Conservation (phyloP, 1,140 invertebrate species). For the Penaeus japonicus region DNA sequence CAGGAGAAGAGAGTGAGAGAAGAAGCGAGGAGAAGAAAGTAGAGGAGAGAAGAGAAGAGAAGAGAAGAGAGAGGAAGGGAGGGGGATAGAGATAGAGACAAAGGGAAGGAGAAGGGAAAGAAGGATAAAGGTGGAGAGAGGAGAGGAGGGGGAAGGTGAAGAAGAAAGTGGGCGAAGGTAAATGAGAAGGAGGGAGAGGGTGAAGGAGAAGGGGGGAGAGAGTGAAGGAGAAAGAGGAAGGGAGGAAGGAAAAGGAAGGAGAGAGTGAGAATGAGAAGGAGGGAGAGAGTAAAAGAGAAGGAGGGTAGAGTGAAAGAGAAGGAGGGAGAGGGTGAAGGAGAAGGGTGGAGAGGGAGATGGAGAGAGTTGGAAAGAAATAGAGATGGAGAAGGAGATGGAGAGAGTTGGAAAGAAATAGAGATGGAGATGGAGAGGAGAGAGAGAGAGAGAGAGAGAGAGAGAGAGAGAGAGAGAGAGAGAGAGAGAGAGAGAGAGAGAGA, state of each 20-base stretch:
- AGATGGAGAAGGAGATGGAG: constrained; percentile 28
- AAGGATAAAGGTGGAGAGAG: too few species aligned
- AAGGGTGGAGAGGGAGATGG: not conserved
- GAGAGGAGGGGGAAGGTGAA: too few species aligned
- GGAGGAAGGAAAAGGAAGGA: not conserved
- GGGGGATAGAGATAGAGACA: too few species aligned
- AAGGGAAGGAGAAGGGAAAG: too few species aligned
- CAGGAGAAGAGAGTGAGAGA: not conserved
- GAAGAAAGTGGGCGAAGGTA: too few species aligned
- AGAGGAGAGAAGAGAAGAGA: not conserved
- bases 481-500: too few species aligned
- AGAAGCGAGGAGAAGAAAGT: not conserved
- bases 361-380: not conserved
- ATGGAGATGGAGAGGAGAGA: constrained; percentile 15
- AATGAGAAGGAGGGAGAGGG: not conserved
- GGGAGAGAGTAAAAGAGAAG: not conserved
- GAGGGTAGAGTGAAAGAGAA: not conserved
- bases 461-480: not conserved
- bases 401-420: constrained; percentile 13
- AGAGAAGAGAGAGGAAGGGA: too few species aligned
- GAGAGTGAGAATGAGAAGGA: not conserved
- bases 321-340: not conserved
- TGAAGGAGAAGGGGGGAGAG: not conserved
- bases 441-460: not conserved
- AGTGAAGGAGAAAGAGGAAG: not conserved